phyloP scores from a whole-genome alignment of 1,140 invertebrate species.

The Aphaenogaster rudis region DNA sequence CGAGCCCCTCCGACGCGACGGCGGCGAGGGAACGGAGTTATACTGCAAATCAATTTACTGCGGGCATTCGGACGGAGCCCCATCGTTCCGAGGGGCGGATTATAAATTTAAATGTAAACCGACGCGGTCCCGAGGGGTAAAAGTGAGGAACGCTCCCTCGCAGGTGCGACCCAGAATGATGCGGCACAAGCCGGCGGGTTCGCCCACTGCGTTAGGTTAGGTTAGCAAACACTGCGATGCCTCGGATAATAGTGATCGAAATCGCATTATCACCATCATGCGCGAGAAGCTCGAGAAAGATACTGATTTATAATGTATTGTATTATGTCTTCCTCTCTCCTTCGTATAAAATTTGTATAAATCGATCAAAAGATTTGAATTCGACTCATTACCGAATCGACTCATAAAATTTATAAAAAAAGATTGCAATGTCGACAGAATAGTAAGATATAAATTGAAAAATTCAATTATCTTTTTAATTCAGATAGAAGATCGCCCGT shows the following conservation, averaged over 20 bases:
- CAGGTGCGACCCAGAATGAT: constrained; percentile 12
- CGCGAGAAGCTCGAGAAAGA: not conserved
- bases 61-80: constrained; percentile 68
- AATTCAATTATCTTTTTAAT: constrained; percentile 18
- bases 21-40: constrained; percentile 51
- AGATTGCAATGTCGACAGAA: not conserved
- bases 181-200: not conserved
- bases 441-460: constrained; percentile 8
- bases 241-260: constrained; percentile 46
- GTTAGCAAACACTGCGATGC: constrained; percentile 18
- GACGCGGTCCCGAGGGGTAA: constrained; percentile 26
- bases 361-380: not conserved
- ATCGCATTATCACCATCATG: constrained; percentile 24
- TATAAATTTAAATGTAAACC: constrained; percentile 84
- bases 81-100: constrained; percentile 59
- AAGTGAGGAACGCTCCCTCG: constrained; percentile 21
- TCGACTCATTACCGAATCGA: not conserved
- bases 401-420: constrained; percentile 8
- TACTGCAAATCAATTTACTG: constrained; percentile 81
- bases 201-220: not conserved
- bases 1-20: constrained; percentile 43
- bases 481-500: not conserved
- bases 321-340: not conserved
- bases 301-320: constrained; percentile 21
- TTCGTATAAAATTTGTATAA: constrained; percentile 18